Base-by-base conservation (phyloP, 1,140 invertebrate species). In the Nephotettix cincticeps region DNA sequence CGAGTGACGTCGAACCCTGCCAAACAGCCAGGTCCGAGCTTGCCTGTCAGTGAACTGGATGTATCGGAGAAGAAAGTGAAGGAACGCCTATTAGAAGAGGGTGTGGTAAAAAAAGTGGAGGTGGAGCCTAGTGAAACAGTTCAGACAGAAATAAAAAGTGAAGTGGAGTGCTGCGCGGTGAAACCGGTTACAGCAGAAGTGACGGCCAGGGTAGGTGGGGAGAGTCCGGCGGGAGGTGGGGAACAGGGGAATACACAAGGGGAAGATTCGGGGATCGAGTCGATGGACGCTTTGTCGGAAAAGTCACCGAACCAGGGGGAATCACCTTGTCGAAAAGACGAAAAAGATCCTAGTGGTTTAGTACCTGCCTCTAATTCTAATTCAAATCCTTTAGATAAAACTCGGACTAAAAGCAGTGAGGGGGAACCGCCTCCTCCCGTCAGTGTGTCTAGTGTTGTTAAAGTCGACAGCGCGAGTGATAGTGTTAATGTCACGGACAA, bases 231-330 rank as follows among this genome's bases (percentile, higher is more conserved):
- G 43, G 69, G 65, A 29, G 72, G 70, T 6, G 65, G 63, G 45
- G 73, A 81, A 69, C 77, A 78, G 65, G 78, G 77, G 9, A 80
- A 79, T 70, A 79, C 75, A 21, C 77, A 80, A 72, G 93, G 93
- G 23, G 94, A 96, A 80, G 94, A 96, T 81, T 95, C 93, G 45
- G 93, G 94, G 1, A 95, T 96, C 21, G 94, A 96, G 79, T 95
- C 93, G 3, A 95, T 95, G 93, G 94, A 96, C 78, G 93, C 94
- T 1, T 80, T 95, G 1, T 95, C 93, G 25, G 94, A 96, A 77
- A 96, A 96, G 78, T 94, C 92, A 73, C 94, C 93, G 1, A 94
- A 95, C 79, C 93, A 95, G 79, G 90, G 86, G 29, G 86, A 87
- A 76, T 86, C 85, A 73, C 85, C 85, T 19, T 78, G 78, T 72